phyloP scores from a whole-genome alignment of 2,888 invertebrate genomes.

The Stenolophus ochropezus region DNA sequence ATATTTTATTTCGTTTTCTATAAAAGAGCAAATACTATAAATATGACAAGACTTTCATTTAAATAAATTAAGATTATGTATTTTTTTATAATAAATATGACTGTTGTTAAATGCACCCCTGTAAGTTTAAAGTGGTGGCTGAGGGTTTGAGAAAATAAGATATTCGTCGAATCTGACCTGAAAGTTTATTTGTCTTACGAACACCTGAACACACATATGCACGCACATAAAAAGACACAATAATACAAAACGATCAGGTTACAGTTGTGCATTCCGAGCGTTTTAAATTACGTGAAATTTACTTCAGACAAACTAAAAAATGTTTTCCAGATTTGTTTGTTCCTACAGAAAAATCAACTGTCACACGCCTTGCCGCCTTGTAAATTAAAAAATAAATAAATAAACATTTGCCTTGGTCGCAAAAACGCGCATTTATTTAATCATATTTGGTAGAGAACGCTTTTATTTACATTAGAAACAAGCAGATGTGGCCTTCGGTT shows the following conservation, averaged over 20 bases:
- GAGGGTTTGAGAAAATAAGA: not conserved
- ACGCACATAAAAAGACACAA: slow-evolving; percentile 21
- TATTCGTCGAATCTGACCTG: slow-evolving; percentile 14
- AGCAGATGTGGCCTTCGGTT: slow-evolving; percentile 29
- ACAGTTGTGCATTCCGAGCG: slow-evolving; percentile 16
- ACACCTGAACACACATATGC: slow-evolving; percentile 31
- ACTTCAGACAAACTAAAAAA: slow-evolving; percentile 24
- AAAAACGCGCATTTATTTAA: slow-evolving; percentile 35
- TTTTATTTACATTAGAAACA: slow-evolving; percentile 17
- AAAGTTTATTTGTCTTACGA: slow-evolving; percentile 43
- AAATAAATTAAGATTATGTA: too few species aligned
- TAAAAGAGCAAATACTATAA: too few species aligned
- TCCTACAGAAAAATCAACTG: not conserved
- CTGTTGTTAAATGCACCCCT: not conserved
- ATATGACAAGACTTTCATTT: too few species aligned
- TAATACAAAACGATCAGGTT: slow-evolving; percentile 22
- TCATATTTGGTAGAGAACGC: slow-evolving; percentile 11
- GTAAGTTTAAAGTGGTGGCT: not conserved
- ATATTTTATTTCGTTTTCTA: too few species aligned
- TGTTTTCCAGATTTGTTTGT: slow-evolving; percentile 3
- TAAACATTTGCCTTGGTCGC: slow-evolving; percentile 8
- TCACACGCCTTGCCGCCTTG: slow-evolving; percentile 9
- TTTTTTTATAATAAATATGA: not conserved
- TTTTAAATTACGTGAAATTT: slow-evolving; percentile 10
- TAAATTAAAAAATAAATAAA: slow-evolving; percentile 10